Base-by-base conservation (phyloP, 1,140 invertebrate genomes). In the Nilaparvata lugens region DNA sequence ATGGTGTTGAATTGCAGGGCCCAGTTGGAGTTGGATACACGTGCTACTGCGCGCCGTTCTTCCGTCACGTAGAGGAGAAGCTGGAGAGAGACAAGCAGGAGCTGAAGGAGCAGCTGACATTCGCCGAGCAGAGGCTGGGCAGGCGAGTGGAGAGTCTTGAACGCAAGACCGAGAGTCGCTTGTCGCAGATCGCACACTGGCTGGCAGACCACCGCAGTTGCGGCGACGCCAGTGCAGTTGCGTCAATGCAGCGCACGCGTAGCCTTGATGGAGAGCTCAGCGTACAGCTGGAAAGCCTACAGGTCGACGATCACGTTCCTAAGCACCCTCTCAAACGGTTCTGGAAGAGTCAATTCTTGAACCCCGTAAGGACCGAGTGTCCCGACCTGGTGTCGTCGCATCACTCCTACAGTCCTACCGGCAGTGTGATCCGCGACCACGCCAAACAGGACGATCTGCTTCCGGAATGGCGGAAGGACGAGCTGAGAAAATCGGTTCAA, bases 1-100 rank as follows among this genome's bases (percentile, higher is more conserved):
- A 24, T 5, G 11, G 19, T 7, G 31, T 43, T 64, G 18, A 40
- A 13, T 51, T 67, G 9, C 67, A 82, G 75, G 93, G 94, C 4
- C 93, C 93, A 0, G 84, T 95, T 9, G 92, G 93, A 1, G 88
- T 93, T 7, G 88, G 89, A 0, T 89, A 91, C 67, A 87, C 87
- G 1, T 91, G 88, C 70, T 88, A 88, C 67, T 90, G 88, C 71
- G 81, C 80, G 11, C 78, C 78, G 18, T 87, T 93, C 67, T 88
- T 96, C 69, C 82, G 87, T 62, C 87, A 93, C 61, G 84, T 95
- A 70, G 92, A 95, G 72, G 84, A 89, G 52, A 86, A 88, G 62
- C 70, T 95, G 13, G 91, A 91, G 66, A 81, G 83, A 63, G 89
- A 93, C 67, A 90, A 91, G 61, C 84, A 89, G 58, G 90, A 93